Conservation (phyloP, 2,797 vertebrate genomes). For the Peromyscus eremicus region DNA sequence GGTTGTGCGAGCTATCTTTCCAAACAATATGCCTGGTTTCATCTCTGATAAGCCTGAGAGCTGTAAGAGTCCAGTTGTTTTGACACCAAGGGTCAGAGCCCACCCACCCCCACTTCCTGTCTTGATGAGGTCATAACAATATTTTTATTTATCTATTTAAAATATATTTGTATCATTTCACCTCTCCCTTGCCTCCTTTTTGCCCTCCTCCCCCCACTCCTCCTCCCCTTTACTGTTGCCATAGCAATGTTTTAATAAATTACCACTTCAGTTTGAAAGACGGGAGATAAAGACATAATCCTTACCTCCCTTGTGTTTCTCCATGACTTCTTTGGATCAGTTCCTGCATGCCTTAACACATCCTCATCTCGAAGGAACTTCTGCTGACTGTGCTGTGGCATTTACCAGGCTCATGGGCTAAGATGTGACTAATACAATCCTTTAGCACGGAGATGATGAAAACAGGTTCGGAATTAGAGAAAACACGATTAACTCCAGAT, state of each 20-base stretch:
- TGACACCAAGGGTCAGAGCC: neutral
- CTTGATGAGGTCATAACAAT: neutral
- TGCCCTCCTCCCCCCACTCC: neutral
- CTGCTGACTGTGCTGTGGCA: neutral
- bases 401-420: neutral
- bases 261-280: neutral
- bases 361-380: neutral
- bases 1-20: neutral
- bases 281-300: neutral
- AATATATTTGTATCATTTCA: neutral
- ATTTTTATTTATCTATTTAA: neutral
- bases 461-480: neutral
- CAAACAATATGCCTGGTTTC: neutral
- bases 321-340: neutral
- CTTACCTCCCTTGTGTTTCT: neutral
- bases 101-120: neutral
- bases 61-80: neutral
- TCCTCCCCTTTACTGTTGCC: neutral
- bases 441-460: neutral
- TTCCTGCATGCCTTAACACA: neutral
- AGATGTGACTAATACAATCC: neutral
- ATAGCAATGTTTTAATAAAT: neutral
- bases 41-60: neutral
- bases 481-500: neutral
- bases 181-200: neutral